phyloP scores from a whole-genome alignment of 2,113 vertebrate species.

The Cyanoliseus patagonus region DNA sequence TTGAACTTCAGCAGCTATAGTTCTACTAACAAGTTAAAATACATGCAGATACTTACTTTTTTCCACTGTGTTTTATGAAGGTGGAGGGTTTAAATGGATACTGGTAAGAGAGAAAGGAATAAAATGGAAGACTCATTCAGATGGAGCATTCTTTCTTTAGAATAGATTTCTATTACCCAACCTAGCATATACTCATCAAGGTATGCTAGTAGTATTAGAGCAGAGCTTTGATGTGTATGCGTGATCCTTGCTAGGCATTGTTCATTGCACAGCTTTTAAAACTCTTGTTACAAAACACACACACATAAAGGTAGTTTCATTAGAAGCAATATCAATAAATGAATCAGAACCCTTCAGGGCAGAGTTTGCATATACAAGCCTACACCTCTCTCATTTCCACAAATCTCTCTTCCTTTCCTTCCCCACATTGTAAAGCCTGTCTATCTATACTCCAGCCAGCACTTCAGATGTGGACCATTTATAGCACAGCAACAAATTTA shows the following conservation, averaged over 20 bases:
- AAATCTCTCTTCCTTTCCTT: neutral
- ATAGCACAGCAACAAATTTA: neutral
- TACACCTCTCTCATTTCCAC: neutral
- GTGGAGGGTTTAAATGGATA: neutral
- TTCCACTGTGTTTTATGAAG: neutral
- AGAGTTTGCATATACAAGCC: neutral
- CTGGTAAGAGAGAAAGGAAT: neutral
- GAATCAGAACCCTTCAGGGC: neutral
- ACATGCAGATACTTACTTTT: neutral
- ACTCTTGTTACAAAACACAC: neutral
- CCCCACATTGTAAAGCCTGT: neutral
- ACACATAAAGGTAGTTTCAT: neutral
- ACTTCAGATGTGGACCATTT: neutral
- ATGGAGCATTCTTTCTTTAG: neutral
- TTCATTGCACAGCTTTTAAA: neutral
- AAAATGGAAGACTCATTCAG: neutral
- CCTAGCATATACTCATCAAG: neutral
- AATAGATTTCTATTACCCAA: neutral
- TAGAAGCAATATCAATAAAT: neutral
- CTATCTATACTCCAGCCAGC: rapidly evolving
- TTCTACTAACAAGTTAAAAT: neutral
- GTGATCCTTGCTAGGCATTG: neutral
- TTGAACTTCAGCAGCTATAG: neutral
- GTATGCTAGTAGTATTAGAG: neutral
- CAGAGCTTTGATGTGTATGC: neutral